Conservation (phyloP, 2,797 vertebrate genomes). For the Chaetodon trifasciatus region DNA sequence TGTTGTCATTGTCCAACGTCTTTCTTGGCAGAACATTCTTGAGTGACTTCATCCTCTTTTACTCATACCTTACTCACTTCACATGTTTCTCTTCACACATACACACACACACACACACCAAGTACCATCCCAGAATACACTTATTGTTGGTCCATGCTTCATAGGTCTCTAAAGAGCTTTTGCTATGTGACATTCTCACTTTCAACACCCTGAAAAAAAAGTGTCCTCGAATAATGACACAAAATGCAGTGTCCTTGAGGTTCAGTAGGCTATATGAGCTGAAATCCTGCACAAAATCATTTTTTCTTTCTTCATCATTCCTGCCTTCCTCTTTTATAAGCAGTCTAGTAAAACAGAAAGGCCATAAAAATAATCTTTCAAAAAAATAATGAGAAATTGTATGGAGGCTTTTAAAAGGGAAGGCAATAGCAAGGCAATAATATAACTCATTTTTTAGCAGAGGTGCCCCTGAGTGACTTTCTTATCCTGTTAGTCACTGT, state of each 20-base stretch:
- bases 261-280: conserved; percentile 21
- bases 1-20: conserved; percentile 14
- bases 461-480: conserved; percentile 64
- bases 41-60: conserved; percentile 48
- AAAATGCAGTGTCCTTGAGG: conserved; percentile 52
- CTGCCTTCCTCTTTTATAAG: conserved; percentile 39
- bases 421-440: conserved; percentile 20
- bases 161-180: conserved; percentile 40
- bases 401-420: conserved; percentile 49
- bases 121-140: conserved; percentile 46
- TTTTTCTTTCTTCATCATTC: conserved; percentile 7
- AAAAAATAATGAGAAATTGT: conserved; percentile 54
- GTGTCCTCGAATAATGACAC: conserved; percentile 48
- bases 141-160: conserved; percentile 35
- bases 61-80: conserved; percentile 53
- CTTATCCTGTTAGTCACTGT: conserved; percentile 69
- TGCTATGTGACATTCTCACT: conserved; percentile 47
- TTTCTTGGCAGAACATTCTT: conserved; percentile 29
- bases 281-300: conserved; percentile 23
- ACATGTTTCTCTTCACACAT: conserved; percentile 16
- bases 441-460: conserved; percentile 34
- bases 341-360: conserved; percentile 57
- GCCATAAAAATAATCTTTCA: conserved; percentile 62
- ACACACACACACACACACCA: conserved; percentile 7
- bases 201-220: conserved; percentile 27